phyloP scores from a whole-genome alignment of 2,888 invertebrate species.

The Ennomos erosarius region DNA sequence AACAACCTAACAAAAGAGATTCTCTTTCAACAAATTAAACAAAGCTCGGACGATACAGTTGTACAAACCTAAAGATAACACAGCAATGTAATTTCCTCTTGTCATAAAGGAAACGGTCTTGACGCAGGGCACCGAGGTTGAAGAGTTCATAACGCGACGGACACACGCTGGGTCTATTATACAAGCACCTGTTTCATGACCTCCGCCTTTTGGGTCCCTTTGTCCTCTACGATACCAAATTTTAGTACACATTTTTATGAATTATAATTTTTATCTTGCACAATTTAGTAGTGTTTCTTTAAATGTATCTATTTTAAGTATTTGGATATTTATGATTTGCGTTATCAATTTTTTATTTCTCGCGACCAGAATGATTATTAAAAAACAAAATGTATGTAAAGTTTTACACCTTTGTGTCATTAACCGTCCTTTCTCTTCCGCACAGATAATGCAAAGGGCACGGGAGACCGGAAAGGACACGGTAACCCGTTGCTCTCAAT shows the following conservation, averaged over 20 bases:
- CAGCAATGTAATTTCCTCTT: constrained; percentile 52
- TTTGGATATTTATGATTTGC: neutral
- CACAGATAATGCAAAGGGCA: constrained; percentile 70
- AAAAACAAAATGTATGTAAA: constrained; percentile 42
- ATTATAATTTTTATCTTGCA: neutral
- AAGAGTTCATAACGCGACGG: constrained; percentile 58
- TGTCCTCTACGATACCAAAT: constrained; percentile 12
- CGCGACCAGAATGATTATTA: constrained; percentile 13
- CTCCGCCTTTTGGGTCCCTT: constrained; percentile 26
- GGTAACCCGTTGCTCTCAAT: constrained; percentile 78
- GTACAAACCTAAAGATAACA: constrained; percentile 53
- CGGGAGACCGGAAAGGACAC: constrained; percentile 71
- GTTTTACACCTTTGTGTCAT: constrained; percentile 65
- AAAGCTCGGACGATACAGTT: constrained; percentile 26
- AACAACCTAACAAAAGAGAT: neutral
- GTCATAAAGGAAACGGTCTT: constrained; percentile 63
- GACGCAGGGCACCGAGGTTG: constrained; percentile 63
- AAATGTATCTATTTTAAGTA: too few relatives aligned
- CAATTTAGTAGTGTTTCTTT: neutral
- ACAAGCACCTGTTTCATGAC: constrained; percentile 52
- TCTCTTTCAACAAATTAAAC: constrained; percentile 34
- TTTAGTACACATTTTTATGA: neutral
- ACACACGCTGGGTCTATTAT: constrained; percentile 38
- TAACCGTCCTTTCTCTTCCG: constrained; percentile 60
- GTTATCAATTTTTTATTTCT: too few relatives aligned